Evolutionary conservation across 1,140 invertebrate species (phyloP).

Genomic region (Parasteatoda tepidariorum): DNA sequence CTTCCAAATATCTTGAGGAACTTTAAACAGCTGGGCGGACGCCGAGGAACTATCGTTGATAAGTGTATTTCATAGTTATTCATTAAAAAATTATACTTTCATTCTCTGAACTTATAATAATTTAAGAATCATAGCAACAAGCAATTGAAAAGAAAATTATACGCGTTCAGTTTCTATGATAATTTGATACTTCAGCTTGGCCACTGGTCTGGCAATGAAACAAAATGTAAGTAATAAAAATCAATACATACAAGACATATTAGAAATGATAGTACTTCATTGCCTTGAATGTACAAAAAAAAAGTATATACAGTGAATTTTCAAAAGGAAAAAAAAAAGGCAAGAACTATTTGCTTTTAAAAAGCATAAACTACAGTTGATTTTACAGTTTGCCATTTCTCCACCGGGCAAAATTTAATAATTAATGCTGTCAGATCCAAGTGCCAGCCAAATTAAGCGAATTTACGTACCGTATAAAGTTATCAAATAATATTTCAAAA

Average conservation of each 20-base stretch:
- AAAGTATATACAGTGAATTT: not conserved
- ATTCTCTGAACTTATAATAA: not conserved
- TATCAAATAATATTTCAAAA: not conserved
- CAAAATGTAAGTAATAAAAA: too few relatives aligned
- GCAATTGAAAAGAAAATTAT: slow-evolving; percentile 2
- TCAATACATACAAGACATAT: not conserved
- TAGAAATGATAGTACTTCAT: not conserved
- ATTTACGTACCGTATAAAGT: not conserved
- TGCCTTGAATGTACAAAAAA: not conserved
- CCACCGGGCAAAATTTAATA: slow-evolving; percentile 10
- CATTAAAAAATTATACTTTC: too few relatives aligned
- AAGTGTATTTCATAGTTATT: too few relatives aligned
- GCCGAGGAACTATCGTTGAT: slow-evolving; percentile 54
- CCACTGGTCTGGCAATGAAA: slow-evolving; percentile 38
- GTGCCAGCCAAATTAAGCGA: slow-evolving; percentile 20
- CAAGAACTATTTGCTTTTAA: not conserved
- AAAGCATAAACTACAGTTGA: not conserved
- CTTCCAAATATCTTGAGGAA: slow-evolving; percentile 43
- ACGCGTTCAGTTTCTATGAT: not conserved
- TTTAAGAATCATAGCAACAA: slow-evolving; percentile 11
- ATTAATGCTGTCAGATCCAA: slow-evolving; percentile 12
- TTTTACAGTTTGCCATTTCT: slow-evolving; percentile 44
- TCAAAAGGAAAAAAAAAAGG: not conserved
- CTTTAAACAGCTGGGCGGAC: slow-evolving; percentile 58
- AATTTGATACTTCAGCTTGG: slow-evolving; percentile 14